phyloP scores from a whole-genome alignment of 2,113 vertebrate genomes.

The Austrofundulus limnaeus region DNA sequence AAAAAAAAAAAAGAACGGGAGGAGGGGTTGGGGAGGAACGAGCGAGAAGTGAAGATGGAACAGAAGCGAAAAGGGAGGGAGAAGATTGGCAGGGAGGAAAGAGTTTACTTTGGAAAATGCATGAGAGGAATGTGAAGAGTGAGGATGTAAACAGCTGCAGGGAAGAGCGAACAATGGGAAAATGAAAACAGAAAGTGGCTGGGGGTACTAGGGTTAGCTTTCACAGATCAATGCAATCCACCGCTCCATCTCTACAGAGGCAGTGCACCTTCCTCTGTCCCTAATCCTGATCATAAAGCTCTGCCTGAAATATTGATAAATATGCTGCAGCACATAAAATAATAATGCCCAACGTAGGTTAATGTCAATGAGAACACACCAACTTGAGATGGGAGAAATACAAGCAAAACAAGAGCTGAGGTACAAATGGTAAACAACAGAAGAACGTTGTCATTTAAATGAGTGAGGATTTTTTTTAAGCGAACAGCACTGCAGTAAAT shows the following conservation, averaged over 20 bases:
- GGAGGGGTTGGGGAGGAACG: slow-evolving; percentile 18
- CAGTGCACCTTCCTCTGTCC: slow-evolving; percentile 28
- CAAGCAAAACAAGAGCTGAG: not conserved
- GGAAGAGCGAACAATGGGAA: slow-evolving; percentile 63
- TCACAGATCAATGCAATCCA: slow-evolving; percentile 68
- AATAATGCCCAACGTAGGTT: slow-evolving; percentile 1
- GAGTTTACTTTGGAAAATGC: slow-evolving; percentile 68
- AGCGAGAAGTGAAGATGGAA: slow-evolving; percentile 30
- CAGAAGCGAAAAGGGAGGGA: slow-evolving; percentile 26
- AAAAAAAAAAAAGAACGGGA: slow-evolving; percentile 19
- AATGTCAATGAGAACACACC: slow-evolving; percentile 34
- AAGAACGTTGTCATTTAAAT: not conserved
- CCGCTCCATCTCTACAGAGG: slow-evolving; percentile 42
- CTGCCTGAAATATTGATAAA: slow-evolving; percentile 52
- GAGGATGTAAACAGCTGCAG: slow-evolving; percentile 69
- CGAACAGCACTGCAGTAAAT: slow-evolving; percentile 26
- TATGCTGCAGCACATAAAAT: slow-evolving; percentile 24
- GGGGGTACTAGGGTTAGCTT: slow-evolving; percentile 52
- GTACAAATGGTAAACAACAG: not conserved
- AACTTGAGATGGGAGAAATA: not conserved
- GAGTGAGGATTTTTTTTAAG: not conserved
- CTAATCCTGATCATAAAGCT: slow-evolving; percentile 46
- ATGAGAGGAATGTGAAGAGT: slow-evolving; percentile 50
- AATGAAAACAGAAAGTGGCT: slow-evolving; percentile 43
- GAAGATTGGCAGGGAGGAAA: slow-evolving; percentile 60